These are phyloP conservation scores for Pongo pygmaeus DNA, from an alignment of 2,113 vertebrate species.

Conservation along the genomic window DNA sequence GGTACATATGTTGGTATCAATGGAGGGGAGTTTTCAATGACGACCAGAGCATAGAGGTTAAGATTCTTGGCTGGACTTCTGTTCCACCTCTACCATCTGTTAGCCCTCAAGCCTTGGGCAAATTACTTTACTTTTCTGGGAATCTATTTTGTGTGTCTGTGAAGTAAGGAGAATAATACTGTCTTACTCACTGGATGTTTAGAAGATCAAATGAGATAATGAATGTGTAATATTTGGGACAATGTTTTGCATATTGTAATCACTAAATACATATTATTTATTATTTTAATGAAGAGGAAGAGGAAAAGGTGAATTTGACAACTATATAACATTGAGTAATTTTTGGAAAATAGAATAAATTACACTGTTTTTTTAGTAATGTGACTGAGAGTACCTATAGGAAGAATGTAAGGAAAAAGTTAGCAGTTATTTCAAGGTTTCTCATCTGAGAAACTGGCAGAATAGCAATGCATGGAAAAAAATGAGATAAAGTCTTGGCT, in stretches of 20 bases:
- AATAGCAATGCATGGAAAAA: neutral
- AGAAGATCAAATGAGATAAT: neutral
- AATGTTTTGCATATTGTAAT: neutral
- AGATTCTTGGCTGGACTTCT: neutral
- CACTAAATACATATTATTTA: neutral
- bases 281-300: constrained; percentile 3
- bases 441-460: neutral
- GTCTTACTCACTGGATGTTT: neutral
- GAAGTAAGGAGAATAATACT: neutral
- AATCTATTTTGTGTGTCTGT: neutral
- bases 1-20: neutral
- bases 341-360: constrained; percentile 14
- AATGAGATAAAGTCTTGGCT: neutral
- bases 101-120: neutral
- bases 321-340: neutral
- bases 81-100: neutral
- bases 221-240: neutral
- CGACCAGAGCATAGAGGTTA: neutral
- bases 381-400: neutral
- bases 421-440: constrained; percentile 42
- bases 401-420: constrained; percentile 18
- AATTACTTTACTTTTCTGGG: neutral
- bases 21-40: neutral
- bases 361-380: constrained; percentile 29
- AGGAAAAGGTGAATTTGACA: neutral